Conservation (phyloP, 2,888 invertebrate species). For the Cheilosia vulpina region DNA sequence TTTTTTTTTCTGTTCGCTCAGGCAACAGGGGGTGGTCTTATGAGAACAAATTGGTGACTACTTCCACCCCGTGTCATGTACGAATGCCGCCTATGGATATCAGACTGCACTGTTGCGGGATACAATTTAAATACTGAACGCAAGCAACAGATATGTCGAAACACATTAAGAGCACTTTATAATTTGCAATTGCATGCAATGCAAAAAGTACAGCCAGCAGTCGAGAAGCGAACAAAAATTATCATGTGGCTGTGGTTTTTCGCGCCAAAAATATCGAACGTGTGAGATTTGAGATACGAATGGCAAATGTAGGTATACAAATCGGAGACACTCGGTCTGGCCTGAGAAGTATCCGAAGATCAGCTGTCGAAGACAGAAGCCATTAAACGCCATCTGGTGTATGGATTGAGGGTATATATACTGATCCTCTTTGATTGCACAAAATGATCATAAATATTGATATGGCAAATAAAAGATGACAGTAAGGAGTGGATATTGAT, state of each 20-base stretch:
- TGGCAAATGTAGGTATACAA: constrained; percentile 19
- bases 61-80: background rate
- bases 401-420: background rate
- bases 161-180: constrained; percentile 34
- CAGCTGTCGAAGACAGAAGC: constrained; percentile 16
- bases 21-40: constrained; percentile 16
- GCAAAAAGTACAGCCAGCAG: background rate
- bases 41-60: constrained; percentile 42
- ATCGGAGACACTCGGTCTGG: constrained; percentile 43
- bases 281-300: constrained; percentile 21
- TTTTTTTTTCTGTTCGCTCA: background rate
- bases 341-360: background rate
- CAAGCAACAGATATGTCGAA: constrained; percentile 10
- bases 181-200: constrained; percentile 41
- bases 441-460: constrained; percentile 28
- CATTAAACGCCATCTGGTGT: constrained; percentile 28
- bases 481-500: background rate
- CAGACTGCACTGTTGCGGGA: background rate
- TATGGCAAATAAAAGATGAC: constrained; percentile 39
- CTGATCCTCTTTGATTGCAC: constrained; percentile 41
- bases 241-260: constrained; percentile 36
- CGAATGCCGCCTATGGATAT: background rate
- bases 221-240: background rate
- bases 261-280: constrained; percentile 49
- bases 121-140: background rate